Evolutionary conservation across 2,113 vertebrate genomes (phyloP).

Genomic region (Tachysurus vachellii): DNA sequence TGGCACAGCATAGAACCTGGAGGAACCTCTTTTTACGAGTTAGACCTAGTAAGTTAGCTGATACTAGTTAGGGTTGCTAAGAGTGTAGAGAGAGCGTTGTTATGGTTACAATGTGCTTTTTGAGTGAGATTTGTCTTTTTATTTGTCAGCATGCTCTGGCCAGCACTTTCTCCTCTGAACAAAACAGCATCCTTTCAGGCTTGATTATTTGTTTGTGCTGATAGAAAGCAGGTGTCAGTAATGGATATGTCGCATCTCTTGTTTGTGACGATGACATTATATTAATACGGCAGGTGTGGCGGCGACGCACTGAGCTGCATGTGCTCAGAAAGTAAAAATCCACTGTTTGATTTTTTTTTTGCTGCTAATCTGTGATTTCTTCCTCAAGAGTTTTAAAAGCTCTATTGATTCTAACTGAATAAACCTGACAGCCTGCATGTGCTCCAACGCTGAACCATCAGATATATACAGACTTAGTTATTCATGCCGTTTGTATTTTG

Average conservation of each 20-base stretch:
- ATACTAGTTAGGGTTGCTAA: neutral
- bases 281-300: neutral
- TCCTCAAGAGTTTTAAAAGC: neutral
- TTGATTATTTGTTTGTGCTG: neutral
- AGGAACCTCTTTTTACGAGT: too few species aligned
- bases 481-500: neutral
- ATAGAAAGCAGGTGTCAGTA: neutral
- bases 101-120: neutral
- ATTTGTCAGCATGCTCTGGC: neutral
- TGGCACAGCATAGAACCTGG: too few species aligned
- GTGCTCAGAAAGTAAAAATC: neutral
- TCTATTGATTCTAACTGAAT: slow-evolving; percentile 2
- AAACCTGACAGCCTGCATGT: neutral
- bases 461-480: neutral
- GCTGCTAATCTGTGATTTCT: slow-evolving; percentile 20
- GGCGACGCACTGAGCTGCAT: neutral
- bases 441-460: neutral
- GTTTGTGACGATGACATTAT: neutral
- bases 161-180: neutral
- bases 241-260: neutral
- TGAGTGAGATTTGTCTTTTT: neutral
- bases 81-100: neutral
- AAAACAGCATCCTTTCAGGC: neutral
- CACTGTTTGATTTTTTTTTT: neutral
- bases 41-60: neutral